Evolutionary conservation across 2,113 vertebrate species (phyloP).

Genomic region (Taurulus bubalis): DNA sequence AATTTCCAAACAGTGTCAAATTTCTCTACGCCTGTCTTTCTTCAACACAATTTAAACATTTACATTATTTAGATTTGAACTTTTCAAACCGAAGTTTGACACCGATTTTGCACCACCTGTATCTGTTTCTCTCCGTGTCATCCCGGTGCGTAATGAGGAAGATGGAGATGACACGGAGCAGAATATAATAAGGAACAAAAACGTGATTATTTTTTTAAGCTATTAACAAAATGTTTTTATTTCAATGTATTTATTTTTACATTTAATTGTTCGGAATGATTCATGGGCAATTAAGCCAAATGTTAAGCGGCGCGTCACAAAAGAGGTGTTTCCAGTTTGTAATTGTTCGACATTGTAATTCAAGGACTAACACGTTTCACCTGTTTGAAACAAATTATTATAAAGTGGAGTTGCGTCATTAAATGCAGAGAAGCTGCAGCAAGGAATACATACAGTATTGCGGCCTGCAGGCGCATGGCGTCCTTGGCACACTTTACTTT

Average conservation of each 20-base stretch:
- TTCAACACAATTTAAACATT: slow-evolving; percentile 20
- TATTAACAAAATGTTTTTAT: too few species aligned
- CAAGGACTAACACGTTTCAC: neutral
- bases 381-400: slow-evolving; percentile 15
- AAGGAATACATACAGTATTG: slow-evolving; percentile 11
- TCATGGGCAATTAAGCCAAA: neutral
- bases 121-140: slow-evolving; percentile 17
- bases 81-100: slow-evolving; percentile 3
- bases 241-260: neutral
- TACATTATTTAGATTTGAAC: neutral
- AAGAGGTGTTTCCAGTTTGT: slow-evolving; percentile 8
- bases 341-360: neutral
- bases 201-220: neutral
- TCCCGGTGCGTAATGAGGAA: slow-evolving; percentile 24
- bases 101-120: neutral
- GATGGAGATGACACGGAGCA: slow-evolving; percentile 28
- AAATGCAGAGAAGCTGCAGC: slow-evolving; percentile 29
- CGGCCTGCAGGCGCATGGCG: slow-evolving; percentile 60
- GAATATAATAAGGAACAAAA: neutral
- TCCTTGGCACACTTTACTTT: slow-evolving; percentile 50
- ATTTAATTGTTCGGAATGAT: neutral
- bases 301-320: neutral
- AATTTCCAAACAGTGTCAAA: slow-evolving; percentile 57
- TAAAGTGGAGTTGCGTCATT: slow-evolving; percentile 28
- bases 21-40: slow-evolving; percentile 2